Evolutionary conservation across 2,113 vertebrate genomes (phyloP), one percentile per base, ranked within the genome.

Genomic region (Eidolon helvum): DNA sequence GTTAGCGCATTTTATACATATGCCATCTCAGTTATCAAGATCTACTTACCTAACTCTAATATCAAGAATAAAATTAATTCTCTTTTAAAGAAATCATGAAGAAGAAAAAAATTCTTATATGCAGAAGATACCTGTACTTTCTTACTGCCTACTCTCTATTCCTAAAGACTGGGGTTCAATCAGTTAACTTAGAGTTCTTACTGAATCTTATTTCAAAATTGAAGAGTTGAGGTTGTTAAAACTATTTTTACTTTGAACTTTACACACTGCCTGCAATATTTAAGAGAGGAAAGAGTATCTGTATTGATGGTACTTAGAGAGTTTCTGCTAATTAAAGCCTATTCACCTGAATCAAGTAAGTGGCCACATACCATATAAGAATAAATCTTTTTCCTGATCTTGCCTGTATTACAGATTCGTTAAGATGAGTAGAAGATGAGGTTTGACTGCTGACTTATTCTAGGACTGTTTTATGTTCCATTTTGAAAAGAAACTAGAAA

Each of bases 291-390:
- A 77, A 83, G 38, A 53, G 22, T 12, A 72, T 74, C 14, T 43
- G 84, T 84, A 80, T 30, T 57, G 19, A 85, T 90, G 45, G 33
- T 40, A 59, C 10, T 45, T 57, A 78, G 24, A 43, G 48, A 94
- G 48, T 30, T 75, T 83, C 57, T 69, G 12, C 65, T 94, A 95
- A 92, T 96, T 94, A 95, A 90, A 35, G 53, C 33, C 68, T 96
- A 18, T 43, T 92, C 38, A 66, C 18, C 53, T 80, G 63, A 87
- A 65, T 18, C 21, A 92, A 91, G 72, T 7, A 89, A 92, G 26
- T 66, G 43, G 22, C 35, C 50, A 68, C 7, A 71, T 7, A 50
- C 5, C 1, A 22, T n/a, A 2, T 45, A 61, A 66, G 45, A 87
- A 91, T 77, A 75, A 48, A 55, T 24, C 1, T 77, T 86, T 24